Conservation (phyloP, 2,797 vertebrate genomes). For the Selene dorsalis region DNA sequence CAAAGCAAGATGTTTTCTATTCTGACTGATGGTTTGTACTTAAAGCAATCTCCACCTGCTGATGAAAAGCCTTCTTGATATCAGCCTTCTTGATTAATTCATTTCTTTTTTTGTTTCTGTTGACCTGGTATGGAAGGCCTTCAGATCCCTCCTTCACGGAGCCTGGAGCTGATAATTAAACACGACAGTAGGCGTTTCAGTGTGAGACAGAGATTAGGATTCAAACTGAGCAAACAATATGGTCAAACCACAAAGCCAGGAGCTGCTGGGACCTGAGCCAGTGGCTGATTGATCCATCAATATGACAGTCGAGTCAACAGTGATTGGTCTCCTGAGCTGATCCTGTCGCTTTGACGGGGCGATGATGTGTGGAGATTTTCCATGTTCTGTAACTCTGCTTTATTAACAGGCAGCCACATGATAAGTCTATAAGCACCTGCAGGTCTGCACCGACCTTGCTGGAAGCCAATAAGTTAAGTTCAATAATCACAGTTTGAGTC, state of each 20-base stretch:
- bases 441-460: not conserved
- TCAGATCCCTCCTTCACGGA: slow-evolving; percentile 13
- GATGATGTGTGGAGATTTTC: slow-evolving; percentile 48
- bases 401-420: slow-evolving; percentile 49
- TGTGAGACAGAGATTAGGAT: slow-evolving; percentile 54
- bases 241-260: slow-evolving; percentile 64
- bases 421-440: slow-evolving; percentile 26
- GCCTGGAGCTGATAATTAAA: slow-evolving; percentile 66
- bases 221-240: slow-evolving; percentile 75
- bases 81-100: no score
- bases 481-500: slow-evolving; percentile 6
- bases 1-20: not conserved
- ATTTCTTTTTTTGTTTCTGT: not conserved
- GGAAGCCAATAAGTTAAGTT: not conserved
- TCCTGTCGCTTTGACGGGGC: slow-evolving; percentile 51
- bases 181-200: slow-evolving; percentile 66
- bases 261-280: slow-evolving; percentile 72
- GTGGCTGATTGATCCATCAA: slow-evolving; percentile 77
- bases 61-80: no score
- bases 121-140: slow-evolving; percentile 15
- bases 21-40: not conserved
- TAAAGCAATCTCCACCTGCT: not conserved
- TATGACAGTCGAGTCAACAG: slow-evolving; percentile 60
- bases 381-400: slow-evolving; percentile 45
- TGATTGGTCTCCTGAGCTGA: slow-evolving; percentile 67